Evolutionary conservation across 2,113 vertebrate genomes (phyloP), one percentile per base, ranked within the genome.

Genomic region (Bagarius yarrelli): DNA sequence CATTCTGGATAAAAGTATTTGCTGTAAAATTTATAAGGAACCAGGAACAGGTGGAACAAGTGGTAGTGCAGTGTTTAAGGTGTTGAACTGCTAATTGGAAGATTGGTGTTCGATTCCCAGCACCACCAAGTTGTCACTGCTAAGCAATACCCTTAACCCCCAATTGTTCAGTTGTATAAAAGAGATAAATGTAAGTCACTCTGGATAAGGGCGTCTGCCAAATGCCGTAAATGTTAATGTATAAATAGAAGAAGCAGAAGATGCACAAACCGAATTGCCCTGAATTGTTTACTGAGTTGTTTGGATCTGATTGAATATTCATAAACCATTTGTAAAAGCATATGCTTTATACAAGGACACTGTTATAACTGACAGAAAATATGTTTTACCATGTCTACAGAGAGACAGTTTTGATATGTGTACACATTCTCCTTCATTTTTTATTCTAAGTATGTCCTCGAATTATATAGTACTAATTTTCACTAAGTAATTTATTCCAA

Each of bases 401-500:
- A 60, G 34, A 77, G 59, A 70, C 25, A 1, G 47, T n/a, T 23
- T 34, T 34, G 23, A 63, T 74, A 69, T 67, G 63, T 52, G 44
- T 23, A 55, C 47, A 81, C 44, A 53, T 57, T 63, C 40, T 36
- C 63, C 55, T 63, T 34, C 3, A 53, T 78, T 75, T 79, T 52
- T 81, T 25, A 78, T 63, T 72, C 25, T 76, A 67, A 80, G 55
- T 60, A 80, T 87, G 77, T 87, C 87, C 87, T 87, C 83, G 85
- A 87, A 89, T 91, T 90, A 88, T 70, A 81, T 57, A 72, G 80
- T 83, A 70, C 63, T 88, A 88, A 90, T 90, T 90, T 85, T 70
- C 87, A 88, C 85, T 86, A 91, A 90, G 89, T 84, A 89, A 71
- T 76, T 36, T 82, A 90, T 83, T 91, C 63, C 88, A 77, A 89